Evolutionary conservation across 1,140 invertebrate species (phyloP).

Genomic region (Pectinophora gossypiella): DNA sequence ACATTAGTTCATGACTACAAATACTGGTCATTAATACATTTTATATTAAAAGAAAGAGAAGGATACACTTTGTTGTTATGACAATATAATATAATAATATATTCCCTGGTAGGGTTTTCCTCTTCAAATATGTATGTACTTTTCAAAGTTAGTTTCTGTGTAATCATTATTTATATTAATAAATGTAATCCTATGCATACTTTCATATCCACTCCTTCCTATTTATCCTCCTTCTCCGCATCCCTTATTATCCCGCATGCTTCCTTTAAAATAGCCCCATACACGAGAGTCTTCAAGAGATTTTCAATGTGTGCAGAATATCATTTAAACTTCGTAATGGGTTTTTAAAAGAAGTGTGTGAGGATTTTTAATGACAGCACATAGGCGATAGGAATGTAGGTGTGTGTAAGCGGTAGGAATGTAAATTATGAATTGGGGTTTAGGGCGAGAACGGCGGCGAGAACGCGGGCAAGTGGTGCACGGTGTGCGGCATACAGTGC

Average conservation of each 20-base stretch:
- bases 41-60: not conserved
- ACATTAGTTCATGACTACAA: no score
- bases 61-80: not conserved
- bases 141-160: no score
- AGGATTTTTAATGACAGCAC: slow-evolving; percentile 35
- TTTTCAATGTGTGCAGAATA: slow-evolving; percentile 69
- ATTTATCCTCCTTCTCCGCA: no score
- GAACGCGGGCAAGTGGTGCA: slow-evolving; percentile 62
- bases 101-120: no score
- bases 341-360: slow-evolving; percentile 74
- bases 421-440: slow-evolving; percentile 70
- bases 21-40: no score
- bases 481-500: slow-evolving; percentile 73
- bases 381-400: slow-evolving; percentile 21
- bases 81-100: not conserved
- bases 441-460: slow-evolving; percentile 67
- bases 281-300: slow-evolving; percentile 13
- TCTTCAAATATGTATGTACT: no score
- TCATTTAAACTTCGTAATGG: slow-evolving; percentile 55
- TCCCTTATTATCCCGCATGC: slow-evolving; percentile 57
- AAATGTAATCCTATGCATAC: not conserved
- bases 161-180: no score
- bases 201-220: not conserved
- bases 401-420: slow-evolving; percentile 32
- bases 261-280: slow-evolving; percentile 70